phyloP scores from a whole-genome alignment of 1,140 invertebrate species.

The Carposina sasakii region DNA sequence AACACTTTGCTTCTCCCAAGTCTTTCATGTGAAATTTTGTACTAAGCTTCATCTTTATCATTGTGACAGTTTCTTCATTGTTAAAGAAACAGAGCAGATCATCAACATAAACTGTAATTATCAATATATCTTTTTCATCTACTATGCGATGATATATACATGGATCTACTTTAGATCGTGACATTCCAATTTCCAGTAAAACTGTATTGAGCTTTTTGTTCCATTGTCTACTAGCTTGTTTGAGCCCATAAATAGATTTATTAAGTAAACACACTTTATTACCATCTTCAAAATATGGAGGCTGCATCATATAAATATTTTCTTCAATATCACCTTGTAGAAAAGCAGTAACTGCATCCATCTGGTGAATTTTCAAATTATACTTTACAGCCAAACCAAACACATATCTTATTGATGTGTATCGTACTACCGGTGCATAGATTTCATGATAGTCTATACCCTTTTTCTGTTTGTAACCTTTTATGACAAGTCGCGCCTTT shows the following conservation, averaged over 20 bases:
- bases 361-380: constrained; percentile 35
- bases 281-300: constrained; percentile 16
- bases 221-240: constrained; percentile 35
- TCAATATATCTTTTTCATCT: constrained; percentile 7
- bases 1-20: constrained; percentile 5
- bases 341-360: constrained; percentile 47
- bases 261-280: constrained; percentile 22
- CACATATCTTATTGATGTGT: constrained; percentile 25
- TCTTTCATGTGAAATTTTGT: constrained; percentile 12
- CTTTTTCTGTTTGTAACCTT: constrained; percentile 33
- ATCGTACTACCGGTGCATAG: constrained; percentile 34
- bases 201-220: constrained; percentile 24
- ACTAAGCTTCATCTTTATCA: constrained; percentile 6
- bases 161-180: constrained; percentile 22
- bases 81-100: constrained; percentile 21
- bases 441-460: constrained; percentile 35
- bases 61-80: neutral
- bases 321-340: constrained; percentile 42
- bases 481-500: constrained; percentile 40
- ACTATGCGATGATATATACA: constrained; percentile 25
- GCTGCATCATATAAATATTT: constrained; percentile 55
- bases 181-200: constrained; percentile 23
- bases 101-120: constrained; percentile 31
- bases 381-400: constrained; percentile 33
- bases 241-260: constrained; percentile 50